Base-by-base conservation (phyloP, 2,888 invertebrate genomes). In the Ormyrus pomaceus region DNA sequence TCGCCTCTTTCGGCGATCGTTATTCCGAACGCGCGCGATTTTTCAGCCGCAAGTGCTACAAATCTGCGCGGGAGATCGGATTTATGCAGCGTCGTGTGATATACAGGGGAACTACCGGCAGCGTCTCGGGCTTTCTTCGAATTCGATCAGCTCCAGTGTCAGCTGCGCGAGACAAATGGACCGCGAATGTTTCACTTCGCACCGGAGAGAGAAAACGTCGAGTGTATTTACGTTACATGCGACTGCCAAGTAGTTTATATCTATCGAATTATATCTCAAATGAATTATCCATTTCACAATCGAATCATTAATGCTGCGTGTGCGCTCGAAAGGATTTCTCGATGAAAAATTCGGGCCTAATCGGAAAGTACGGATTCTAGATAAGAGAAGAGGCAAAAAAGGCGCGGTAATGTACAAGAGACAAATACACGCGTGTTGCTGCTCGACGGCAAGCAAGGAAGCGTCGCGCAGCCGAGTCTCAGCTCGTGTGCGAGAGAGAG, bases 111-210 rank as follows among this genome's bases (percentile, higher is more conserved):
- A 53, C 19, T 56, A 69, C 10, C 50, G 45, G 55, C 55, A 45
- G 51, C 58, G 34, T 10, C 13, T 55, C 46, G 53, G 66, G 59
- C 72, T 68, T 64, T 77, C 69, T 77, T 58, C 65, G 64, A 74
- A 70, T 64, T 50, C 58, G 64, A 69, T 69, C 69, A 50, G 62
- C 53, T 13, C 50, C 9, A 9, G 34, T 53, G 19, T 19, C 64
- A n/a, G 5, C 34, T 9, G 45, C 9, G 9, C 6, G 66, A 73
- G 62, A 73, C 73, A 73, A 73, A 73, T 79, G 62, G 79, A 73
- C 51, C 73, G 50, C 73, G 51, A 75, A 66, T 65, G 46, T 72
- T 64, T 62, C 62, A 70, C 64, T 70, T 70, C 64, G 56, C 56
- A 55, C 48, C 71, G 13, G 6, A 4, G 59, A n/a, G 58, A 69